These are phyloP conservation scores for Macaria notata DNA, from an alignment of 2,888 invertebrate species.

Conservation along the genomic window DNA sequence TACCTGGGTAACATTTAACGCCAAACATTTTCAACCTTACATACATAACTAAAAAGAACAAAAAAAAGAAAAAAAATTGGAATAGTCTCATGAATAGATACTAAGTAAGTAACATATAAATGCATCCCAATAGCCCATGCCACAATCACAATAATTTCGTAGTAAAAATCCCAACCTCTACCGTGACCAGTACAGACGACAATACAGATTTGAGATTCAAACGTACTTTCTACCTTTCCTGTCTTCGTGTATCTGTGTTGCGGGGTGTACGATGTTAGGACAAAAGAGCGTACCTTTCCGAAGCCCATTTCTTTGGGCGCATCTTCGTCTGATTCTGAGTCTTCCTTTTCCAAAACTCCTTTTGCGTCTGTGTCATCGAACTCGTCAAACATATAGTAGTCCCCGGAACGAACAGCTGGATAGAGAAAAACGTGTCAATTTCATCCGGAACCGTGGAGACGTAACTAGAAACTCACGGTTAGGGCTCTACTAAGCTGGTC, in stretches of 20 bases:
- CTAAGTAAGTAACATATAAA: slow-evolving; percentile 31
- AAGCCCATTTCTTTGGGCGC: slow-evolving; percentile 77
- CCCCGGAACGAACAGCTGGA: slow-evolving; percentile 97
- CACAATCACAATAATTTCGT: slow-evolving; percentile 33
- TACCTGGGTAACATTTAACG: slow-evolving; percentile 22
- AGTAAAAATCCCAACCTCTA: slow-evolving; percentile 29
- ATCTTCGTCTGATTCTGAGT: slow-evolving; percentile 82
- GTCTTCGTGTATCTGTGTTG: slow-evolving; percentile 18
- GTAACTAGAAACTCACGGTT: slow-evolving; percentile 31
- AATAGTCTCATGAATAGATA: slow-evolving; percentile 27
- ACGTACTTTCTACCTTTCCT: slow-evolving; percentile 11
- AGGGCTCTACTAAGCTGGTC: no score
- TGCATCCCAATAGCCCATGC: slow-evolving; percentile 34
- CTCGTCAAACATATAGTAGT: slow-evolving; percentile 99
- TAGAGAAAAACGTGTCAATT: slow-evolving; percentile 30
- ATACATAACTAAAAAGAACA: not conserved
- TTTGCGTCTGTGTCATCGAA: slow-evolving; percentile 91
- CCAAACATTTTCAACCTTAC: slow-evolving; percentile 21
- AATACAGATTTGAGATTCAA: slow-evolving; percentile 21
- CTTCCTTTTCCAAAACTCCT: slow-evolving; percentile 72
- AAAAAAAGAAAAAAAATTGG: slow-evolving; percentile 21
- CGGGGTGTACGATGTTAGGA: slow-evolving; percentile 16
- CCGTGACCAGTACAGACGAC: slow-evolving; percentile 25
- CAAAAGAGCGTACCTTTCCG: slow-evolving; percentile 66
- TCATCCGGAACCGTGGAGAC: slow-evolving; percentile 7